Percentiles rank a stretch among this genome's conserved stretches.
These are phyloP conservation scores for Fundulus diaphanus DNA, from an alignment of 2,797 vertebrate genomes.

Conservation along the genomic window DNA sequence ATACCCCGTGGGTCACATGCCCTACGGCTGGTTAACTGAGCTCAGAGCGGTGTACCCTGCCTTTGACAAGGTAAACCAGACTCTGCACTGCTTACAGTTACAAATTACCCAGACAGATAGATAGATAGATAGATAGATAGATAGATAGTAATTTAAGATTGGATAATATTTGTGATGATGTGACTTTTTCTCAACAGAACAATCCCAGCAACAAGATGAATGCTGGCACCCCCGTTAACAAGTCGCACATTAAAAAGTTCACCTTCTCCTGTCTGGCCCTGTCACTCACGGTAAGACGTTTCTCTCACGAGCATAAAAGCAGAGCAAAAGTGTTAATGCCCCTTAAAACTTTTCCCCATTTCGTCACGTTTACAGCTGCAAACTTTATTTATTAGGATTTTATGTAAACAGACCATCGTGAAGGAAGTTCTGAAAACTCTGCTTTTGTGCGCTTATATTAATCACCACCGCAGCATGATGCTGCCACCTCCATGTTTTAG, in stretches of 20 bases:
- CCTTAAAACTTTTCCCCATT: not conserved
- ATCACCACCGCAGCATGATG: not conserved
- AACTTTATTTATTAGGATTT: not conserved
- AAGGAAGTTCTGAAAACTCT: not conserved
- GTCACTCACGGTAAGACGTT: constrained; percentile 91
- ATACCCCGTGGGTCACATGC: constrained; percentile 99
- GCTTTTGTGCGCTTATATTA: no score
- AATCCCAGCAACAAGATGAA: constrained; percentile 94
- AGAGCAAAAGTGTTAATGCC: not conserved
- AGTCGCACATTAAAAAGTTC: constrained; percentile 95
- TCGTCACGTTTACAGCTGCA: not conserved
- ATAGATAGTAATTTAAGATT: not conserved
- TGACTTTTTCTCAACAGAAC: constrained; percentile 80
- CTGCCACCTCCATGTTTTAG: not conserved
- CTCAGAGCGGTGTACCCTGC: constrained; percentile 97
- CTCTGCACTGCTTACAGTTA: not conserved
- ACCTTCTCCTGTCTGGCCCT: constrained; percentile 93
- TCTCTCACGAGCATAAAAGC: not conserved
- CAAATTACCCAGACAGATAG: no score
- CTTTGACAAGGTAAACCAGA: constrained; percentile 91
- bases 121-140: no score
- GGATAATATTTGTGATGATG: constrained; percentile 12
- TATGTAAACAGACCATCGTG: no score
- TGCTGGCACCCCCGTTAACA: constrained; percentile 83
- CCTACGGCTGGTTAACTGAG: constrained; percentile 97